Percentiles rank a stretch among this genome's conserved stretches.
These are phyloP conservation scores for Psix sp. DNA, from an alignment of 1,140 invertebrate genomes.

Conservation along the genomic window DNA sequence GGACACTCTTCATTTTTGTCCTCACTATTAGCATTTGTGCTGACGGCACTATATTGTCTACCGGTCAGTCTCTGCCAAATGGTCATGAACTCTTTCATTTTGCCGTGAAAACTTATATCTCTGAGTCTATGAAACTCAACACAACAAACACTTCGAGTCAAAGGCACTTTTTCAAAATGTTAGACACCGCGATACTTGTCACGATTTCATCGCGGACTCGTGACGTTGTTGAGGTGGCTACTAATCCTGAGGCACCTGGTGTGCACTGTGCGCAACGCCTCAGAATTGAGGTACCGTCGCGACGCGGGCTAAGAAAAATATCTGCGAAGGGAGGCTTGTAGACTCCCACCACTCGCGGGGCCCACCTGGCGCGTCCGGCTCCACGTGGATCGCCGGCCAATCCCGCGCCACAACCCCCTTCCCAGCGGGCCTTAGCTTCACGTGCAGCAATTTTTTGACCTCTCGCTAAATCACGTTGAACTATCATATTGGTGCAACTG, in stretches of 20 bases:
- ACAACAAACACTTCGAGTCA: neutral
- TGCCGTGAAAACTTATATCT: too few species aligned
- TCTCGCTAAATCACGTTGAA: constrained; percentile 29
- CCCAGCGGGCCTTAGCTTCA: constrained; percentile 20
- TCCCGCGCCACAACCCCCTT: constrained; percentile 21
- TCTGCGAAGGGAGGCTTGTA: constrained; percentile 33
- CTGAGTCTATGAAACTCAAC: too few species aligned
- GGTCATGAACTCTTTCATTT: constrained; percentile 79
- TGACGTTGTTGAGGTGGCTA: constrained; percentile 9
- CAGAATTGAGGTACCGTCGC: constrained; percentile 64
- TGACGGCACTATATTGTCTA: constrained; percentile 75
- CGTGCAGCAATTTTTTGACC: constrained; percentile 41
- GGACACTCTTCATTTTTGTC: constrained; percentile 69
- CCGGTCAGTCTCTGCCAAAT: constrained; percentile 78
- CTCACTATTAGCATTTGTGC: constrained; percentile 67
- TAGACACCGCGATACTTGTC: constrained; percentile 14
- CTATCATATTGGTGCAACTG: neutral
- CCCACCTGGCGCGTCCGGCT: constrained; percentile 34
- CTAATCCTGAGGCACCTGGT: constrained; percentile 26
- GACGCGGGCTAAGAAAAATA: constrained; percentile 69
- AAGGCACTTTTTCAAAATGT: neutral
- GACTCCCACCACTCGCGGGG: constrained; percentile 50
- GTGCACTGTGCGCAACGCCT: constrained; percentile 65
- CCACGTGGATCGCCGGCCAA: constrained; percentile 67
- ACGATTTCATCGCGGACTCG: constrained; percentile 57